These are phyloP conservation scores for Sesamia nonagrioides DNA, from an alignment of 1,140 invertebrate species.

Conservation along the genomic window DNA sequence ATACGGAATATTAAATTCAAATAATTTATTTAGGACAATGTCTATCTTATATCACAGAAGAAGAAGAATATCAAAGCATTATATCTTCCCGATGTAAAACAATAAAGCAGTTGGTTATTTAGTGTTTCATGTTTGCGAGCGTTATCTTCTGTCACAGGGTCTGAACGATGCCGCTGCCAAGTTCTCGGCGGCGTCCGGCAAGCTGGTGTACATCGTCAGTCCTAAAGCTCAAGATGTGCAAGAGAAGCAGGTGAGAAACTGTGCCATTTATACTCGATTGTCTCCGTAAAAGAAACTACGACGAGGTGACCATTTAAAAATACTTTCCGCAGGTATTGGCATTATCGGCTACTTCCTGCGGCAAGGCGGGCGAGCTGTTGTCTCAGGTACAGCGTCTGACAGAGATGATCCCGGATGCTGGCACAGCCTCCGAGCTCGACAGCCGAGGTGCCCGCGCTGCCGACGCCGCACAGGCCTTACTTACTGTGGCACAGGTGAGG, in stretches of 20 bases:
- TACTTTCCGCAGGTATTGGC: background rate
- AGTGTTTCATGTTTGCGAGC: too few relatives aligned
- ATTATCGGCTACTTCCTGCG: constrained; percentile 46
- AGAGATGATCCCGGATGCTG: background rate
- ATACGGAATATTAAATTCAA: too few relatives aligned
- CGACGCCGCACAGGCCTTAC: constrained; percentile 57
- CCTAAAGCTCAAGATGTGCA: background rate
- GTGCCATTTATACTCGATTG: background rate
- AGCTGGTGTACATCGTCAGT: background rate
- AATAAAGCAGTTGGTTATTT: too few relatives aligned
- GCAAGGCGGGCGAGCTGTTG: constrained; percentile 59
- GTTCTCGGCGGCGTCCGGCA: constrained; percentile 44
- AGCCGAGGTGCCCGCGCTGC: constrained; percentile 56
- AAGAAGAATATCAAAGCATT: too few relatives aligned
- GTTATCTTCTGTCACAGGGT: constrained; percentile 21
- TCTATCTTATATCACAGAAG: too few relatives aligned
- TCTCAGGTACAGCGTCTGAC: constrained; percentile 58
- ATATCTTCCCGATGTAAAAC: too few relatives aligned
- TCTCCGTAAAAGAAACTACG: too few relatives aligned
- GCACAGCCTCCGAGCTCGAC: background rate
- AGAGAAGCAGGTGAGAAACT: background rate
- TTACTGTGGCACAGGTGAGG: constrained; percentile 61
- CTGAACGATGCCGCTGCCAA: constrained; percentile 36
- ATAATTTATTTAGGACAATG: too few relatives aligned
- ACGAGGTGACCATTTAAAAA: background rate